Percentiles rank a stretch among this genome's conserved stretches.
These are phyloP conservation scores for Nomia melanderi DNA, from an alignment of 1,140 invertebrate species.

Conservation along the genomic window DNA sequence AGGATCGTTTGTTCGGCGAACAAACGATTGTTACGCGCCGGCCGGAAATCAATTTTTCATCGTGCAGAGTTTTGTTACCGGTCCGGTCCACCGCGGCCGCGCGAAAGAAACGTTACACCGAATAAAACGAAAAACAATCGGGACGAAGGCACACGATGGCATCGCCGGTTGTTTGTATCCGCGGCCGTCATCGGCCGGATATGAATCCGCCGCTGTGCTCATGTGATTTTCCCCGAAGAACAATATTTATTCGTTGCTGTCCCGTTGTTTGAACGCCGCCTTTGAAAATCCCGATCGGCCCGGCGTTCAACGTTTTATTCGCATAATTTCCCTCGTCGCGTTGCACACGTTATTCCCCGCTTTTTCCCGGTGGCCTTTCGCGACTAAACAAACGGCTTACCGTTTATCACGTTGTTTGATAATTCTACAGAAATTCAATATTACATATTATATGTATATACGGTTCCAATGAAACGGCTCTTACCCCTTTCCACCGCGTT, in stretches of 20 bases:
- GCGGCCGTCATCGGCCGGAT: conserved; percentile 31
- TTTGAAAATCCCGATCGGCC: conserved; percentile 35
- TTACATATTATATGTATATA: no score
- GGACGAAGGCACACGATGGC: conserved; percentile 8
- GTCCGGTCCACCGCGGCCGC: neutral
- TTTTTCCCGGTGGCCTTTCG: neutral
- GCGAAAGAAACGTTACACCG: neutral
- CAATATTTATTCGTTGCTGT: conserved; percentile 42
- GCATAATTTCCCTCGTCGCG: neutral
- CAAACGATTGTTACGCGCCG: no score
- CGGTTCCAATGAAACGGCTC: no score
- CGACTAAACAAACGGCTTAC: neutral
- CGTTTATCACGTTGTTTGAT: neutral
- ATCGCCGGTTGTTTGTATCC: conserved; percentile 9
- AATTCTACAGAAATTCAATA: neutral
- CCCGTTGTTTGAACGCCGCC: conserved; percentile 24
- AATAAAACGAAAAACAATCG: conserved; percentile 35
- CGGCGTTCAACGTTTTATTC: neutral
- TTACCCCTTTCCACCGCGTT: no score
- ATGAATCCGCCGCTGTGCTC: conserved; percentile 46
- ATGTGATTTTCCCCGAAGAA: conserved; percentile 47
- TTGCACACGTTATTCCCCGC: neutral
- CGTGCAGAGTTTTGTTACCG: no score
- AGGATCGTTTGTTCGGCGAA: no score
- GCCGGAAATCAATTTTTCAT: conserved; percentile 19